Evolutionary conservation across 2,113 vertebrate species (phyloP).

Genomic region (Nothobranchius furzeri): DNA sequence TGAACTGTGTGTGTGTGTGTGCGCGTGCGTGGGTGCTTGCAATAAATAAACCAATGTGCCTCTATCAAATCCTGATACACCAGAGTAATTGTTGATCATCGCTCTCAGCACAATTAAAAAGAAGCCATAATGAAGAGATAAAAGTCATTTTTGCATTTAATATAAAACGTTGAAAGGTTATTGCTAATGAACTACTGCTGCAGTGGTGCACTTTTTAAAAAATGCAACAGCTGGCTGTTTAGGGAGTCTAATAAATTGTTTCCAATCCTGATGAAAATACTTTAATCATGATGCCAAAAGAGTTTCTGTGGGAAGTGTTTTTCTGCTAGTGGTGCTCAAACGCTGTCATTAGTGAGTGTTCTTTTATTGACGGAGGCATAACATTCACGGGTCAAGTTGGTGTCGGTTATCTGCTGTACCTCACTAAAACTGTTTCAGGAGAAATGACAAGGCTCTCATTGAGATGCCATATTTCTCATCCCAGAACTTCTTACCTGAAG

Average conservation of each 20-base stretch:
- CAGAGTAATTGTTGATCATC: slow-evolving; percentile 46
- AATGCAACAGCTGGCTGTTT: slow-evolving; percentile 20
- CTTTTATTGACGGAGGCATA: neutral
- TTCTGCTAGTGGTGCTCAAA: slow-evolving; percentile 38
- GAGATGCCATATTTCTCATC: neutral
- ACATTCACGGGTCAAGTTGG: neutral
- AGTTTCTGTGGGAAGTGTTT: neutral
- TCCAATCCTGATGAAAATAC: neutral
- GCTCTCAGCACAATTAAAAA: slow-evolving; percentile 42
- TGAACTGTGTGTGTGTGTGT: neutral
- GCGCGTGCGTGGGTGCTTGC: neutral
- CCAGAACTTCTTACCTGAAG: no score
- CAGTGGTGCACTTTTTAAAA: neutral
- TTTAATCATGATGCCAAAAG: neutral
- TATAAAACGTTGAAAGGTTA: slow-evolving; percentile 20
- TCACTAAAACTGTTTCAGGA: neutral
- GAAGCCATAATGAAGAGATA: slow-evolving; percentile 47
- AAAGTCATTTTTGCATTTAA: slow-evolving; percentile 59
- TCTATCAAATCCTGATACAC: slow-evolving; percentile 2
- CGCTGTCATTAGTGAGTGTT: neutral
- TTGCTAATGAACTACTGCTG: slow-evolving; percentile 40
- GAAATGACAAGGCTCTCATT: neutral
- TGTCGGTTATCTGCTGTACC: neutral
- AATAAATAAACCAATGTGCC: slow-evolving; percentile 45
- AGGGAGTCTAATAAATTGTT: neutral